Base-by-base conservation (phyloP, 2,797 vertebrate species). In the Ptychobarbus kaznakovi region DNA sequence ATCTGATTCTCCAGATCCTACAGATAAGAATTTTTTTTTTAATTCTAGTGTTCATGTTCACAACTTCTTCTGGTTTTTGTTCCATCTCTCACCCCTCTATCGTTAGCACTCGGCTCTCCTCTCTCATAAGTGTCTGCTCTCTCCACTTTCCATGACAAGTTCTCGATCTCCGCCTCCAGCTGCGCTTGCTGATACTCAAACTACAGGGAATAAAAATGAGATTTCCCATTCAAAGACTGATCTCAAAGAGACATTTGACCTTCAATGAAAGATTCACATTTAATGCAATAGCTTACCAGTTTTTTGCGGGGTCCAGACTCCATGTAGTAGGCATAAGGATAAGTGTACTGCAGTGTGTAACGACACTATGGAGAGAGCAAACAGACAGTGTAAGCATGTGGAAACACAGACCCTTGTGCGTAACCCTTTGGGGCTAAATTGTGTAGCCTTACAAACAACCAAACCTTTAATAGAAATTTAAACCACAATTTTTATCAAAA, bases 161-260 rank as follows among this genome's bases (percentile, higher is more conserved):
- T 99, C 92, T 99, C 98, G 32, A 99, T 99, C 95, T 99, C 98
- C 6, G 98, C 98, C 93, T 99, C 98, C 91, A 99, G 94, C 93
- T 99, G 98, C 38, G 98, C 98, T 93, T 99, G 98, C 93, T 99
- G 98, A 94, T 99, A 99, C 92, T 99, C 98, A 94, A 99, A 99
- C 98, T 99, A 70, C 18, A 53, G 38, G 70, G 40, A 66, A 51
- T 68, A 86, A 65, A 44, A 82, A 28, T 18, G 4, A 32, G 3
- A 65, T 79, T 51, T 42, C 6, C 18, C 4, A 58, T 74, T 65
- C 65, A 77, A 51, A 68, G 18, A 32, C 53, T 28, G 38, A 74
- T 40, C 49, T 44, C 40, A 58, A 72, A 72, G 10, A 51, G 3
- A 80, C 56, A 9, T 22, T 22, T 6, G 16, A 46, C 61, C 10